Percentiles rank a stretch among this genome's conserved stretches.
These are phyloP conservation scores for Notarius quadriscutis DNA, from an alignment of 2,113 vertebrate genomes.

Conservation along the genomic window DNA sequence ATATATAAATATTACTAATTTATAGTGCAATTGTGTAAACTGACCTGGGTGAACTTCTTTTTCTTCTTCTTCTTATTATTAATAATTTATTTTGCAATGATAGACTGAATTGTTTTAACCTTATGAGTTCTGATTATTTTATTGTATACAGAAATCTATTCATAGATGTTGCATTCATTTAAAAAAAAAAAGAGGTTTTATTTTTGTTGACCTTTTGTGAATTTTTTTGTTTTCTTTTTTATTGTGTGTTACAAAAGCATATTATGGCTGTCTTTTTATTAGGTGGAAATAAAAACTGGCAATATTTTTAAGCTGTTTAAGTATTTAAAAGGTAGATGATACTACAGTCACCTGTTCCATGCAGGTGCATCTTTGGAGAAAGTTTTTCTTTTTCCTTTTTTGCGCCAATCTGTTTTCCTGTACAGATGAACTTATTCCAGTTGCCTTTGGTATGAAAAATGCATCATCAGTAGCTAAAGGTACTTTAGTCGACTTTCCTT, in stretches of 20 bases:
- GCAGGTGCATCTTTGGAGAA: slow-evolving; percentile 54
- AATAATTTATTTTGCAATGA: slow-evolving; percentile 54
- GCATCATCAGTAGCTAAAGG: slow-evolving; percentile 67
- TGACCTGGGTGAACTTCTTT: slow-evolving; percentile 53
- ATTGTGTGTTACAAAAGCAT: slow-evolving; percentile 59
- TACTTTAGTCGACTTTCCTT: slow-evolving; percentile 67
- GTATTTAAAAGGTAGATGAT: slow-evolving; percentile 44
- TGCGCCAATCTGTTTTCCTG: slow-evolving; percentile 71
- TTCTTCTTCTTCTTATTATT: not conserved
- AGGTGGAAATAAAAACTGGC: slow-evolving; percentile 54
- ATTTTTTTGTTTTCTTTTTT: slow-evolving; percentile 52
- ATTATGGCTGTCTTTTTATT: slow-evolving; percentile 53
- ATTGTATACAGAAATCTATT: slow-evolving; percentile 36
- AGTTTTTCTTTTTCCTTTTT: slow-evolving; percentile 53
- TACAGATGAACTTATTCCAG: slow-evolving; percentile 64
- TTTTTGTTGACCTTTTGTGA: slow-evolving; percentile 58
- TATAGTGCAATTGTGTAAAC: slow-evolving; percentile 61
- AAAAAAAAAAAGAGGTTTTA: slow-evolving; percentile 45
- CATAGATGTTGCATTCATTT: slow-evolving; percentile 35
- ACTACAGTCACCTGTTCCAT: slow-evolving; percentile 39
- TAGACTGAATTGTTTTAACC: slow-evolving; percentile 44
- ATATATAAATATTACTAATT: slow-evolving; percentile 52
- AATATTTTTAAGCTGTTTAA: slow-evolving; percentile 73
- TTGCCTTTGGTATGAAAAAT: slow-evolving; percentile 74
- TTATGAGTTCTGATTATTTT: slow-evolving; percentile 48